phyloP scores from a whole-genome alignment of 2,797 vertebrate genomes.

The Meriones psammophilus region DNA sequence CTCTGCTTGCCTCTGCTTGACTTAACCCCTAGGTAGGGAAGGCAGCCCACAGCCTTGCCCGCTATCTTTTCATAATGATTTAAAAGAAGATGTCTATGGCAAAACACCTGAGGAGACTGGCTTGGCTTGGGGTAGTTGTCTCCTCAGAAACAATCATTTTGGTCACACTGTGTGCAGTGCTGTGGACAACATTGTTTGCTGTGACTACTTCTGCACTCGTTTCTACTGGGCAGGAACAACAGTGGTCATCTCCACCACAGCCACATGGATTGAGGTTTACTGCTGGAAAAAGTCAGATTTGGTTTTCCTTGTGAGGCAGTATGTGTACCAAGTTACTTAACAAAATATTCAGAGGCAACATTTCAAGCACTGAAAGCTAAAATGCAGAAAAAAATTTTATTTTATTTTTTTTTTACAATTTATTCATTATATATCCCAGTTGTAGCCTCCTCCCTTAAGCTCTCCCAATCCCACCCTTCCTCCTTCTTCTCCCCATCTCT shows the following conservation, averaged over 20 bases:
- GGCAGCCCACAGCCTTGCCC: not conserved
- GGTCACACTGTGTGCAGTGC: not conserved
- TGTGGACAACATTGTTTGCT: conserved; percentile 34
- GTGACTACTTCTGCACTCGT: not conserved
- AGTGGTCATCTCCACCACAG: not conserved
- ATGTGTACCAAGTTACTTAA: not conserved
- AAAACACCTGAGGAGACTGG: not conserved
- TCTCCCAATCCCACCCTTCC: too few relatives aligned
- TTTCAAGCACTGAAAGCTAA: conserved; percentile 43
- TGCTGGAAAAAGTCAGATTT: not conserved
- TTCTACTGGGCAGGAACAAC: not conserved
- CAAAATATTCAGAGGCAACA: not conserved
- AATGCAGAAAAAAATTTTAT: not conserved
- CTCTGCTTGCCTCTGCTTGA: conserved; percentile 12
- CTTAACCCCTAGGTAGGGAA: conserved; percentile 22
- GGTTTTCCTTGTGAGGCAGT: conserved; percentile 1
- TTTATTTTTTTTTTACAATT: too few relatives aligned
- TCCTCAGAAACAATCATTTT: not conserved
- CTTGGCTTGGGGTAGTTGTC: not conserved
- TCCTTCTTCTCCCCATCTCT: too few relatives aligned
- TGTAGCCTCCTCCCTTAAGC: too few relatives aligned
- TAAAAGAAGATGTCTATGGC: not conserved
- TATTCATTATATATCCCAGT: too few relatives aligned
- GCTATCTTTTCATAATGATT: not conserved
- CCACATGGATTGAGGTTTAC: not conserved